Conservation (phyloP, 2,113 vertebrate genomes). For the Mesitornis unicolor region DNA sequence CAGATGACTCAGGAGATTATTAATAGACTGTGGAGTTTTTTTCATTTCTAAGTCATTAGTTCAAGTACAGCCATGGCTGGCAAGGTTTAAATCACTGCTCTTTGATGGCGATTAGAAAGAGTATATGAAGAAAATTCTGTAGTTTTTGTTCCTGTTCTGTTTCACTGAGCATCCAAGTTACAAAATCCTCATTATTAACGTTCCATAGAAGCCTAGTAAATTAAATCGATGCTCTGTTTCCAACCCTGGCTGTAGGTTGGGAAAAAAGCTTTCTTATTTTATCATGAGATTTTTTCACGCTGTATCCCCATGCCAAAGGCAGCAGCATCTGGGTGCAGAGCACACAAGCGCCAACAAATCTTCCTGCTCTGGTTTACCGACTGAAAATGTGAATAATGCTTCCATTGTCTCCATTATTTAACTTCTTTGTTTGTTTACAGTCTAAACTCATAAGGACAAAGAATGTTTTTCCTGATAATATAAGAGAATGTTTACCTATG, state of each 20-base stretch:
- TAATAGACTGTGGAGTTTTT: constrained; percentile 13
- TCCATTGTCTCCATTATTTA: not conserved
- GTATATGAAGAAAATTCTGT: not conserved
- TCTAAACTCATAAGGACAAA: not conserved
- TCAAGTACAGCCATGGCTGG: constrained; percentile 35
- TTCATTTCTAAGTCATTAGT: constrained; percentile 47
- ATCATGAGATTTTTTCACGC: not conserved
- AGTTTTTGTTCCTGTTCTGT: not conserved
- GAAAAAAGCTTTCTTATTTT: not conserved
- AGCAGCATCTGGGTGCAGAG: not conserved
- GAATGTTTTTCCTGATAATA: not conserved
- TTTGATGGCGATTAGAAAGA: not conserved
- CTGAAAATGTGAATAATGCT: not conserved
- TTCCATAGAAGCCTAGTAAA: not conserved
- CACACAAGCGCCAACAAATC: not conserved
- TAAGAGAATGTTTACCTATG: not conserved
- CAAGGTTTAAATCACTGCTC: constrained; percentile 36
- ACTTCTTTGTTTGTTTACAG: not conserved
- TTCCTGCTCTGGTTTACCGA: not conserved
- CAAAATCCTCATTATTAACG: constrained; percentile 11
- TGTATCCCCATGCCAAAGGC: not conserved
- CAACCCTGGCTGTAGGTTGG: not conserved
- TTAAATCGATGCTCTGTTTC: constrained; percentile 8
- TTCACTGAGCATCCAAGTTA: not conserved
- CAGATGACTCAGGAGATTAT: constrained; percentile 38